Percentiles rank a stretch among this genome's conserved stretches.
Conservation (phyloP, 2,113 vertebrate genomes). For the Struthio camelus region DNA sequence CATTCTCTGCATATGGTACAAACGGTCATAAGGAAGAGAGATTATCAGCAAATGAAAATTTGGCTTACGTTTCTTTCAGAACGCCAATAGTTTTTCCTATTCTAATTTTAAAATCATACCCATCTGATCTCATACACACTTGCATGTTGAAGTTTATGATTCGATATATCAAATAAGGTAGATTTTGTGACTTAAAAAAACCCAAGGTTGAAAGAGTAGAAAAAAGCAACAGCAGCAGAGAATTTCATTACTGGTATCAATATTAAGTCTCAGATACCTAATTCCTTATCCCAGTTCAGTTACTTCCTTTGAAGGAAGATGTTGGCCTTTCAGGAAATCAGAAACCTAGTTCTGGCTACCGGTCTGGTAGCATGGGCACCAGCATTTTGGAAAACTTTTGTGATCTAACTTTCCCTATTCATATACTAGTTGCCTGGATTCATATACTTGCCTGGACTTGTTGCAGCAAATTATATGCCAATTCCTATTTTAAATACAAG, state of each 20-base stretch:
- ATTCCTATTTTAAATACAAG: background rate
- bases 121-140: background rate
- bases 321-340: background rate
- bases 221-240: background rate
- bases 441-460: background rate
- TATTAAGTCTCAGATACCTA: background rate
- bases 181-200: background rate
- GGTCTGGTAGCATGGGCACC: background rate
- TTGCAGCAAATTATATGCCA: background rate
- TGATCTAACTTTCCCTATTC: background rate
- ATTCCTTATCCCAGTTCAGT: background rate
- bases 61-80: background rate
- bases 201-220: background rate
- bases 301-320: background rate
- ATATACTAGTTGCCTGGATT: background rate
- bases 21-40: background rate
- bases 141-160: background rate
- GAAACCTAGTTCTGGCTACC: background rate
- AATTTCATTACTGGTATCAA: background rate
- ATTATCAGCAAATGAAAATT: background rate
- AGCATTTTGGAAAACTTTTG: background rate
- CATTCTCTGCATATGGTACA: background rate
- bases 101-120: background rate
- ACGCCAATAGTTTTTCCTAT: background rate
- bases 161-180: background rate